Base-by-base conservation (phyloP, 2,113 vertebrate species). In the Psettodes erumei region DNA sequence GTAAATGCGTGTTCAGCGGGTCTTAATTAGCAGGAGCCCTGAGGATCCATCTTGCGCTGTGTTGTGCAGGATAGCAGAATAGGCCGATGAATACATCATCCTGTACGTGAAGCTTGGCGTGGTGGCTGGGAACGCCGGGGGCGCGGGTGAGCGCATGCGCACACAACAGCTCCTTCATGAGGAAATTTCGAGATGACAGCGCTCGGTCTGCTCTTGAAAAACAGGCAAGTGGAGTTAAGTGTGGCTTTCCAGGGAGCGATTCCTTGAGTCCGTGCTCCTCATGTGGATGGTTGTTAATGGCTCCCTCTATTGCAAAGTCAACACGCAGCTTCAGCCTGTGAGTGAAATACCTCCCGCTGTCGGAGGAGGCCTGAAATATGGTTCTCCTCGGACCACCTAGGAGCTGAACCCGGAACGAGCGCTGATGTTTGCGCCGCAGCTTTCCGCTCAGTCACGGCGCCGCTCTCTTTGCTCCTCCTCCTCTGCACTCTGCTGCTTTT, bases 261-360 rank as follows among this genome's bases (percentile, higher is more conserved):
- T 89, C 59, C 73, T 81, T 72, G 77, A 84, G 72, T 85, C 85
- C 78, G 71, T 51, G 85, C 77, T 75, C 84, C 87, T 90, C 72
- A 83, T 85, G 88, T 86, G 75, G 77, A 79, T 82, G 88, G 89
- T 75, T 83, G 85, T 92, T 89, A 92, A 91, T 68, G 38, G 77
- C 78, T 89, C 83, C 70, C 81, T 89, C 86, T 85, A 87, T 86
- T 86, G 87, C 88, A 87, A 88, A 92, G 90, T 90, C 90, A 92
- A 91, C 89, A 91, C 84, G 77, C 83, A 80, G 70, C 72, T 60
- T 79, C 83, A 73, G 81, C 51, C 68, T 67, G 71, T 54, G 86
- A 88, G 83, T 86, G 69, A 90, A 87, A 87, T 86, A 79, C 73
- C 84, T 85, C 90, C 32, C 75, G 75, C 86, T 90, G 89, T 87